Base-by-base conservation (phyloP, 2,888 invertebrate species). In the Drosophila antonietae region DNA sequence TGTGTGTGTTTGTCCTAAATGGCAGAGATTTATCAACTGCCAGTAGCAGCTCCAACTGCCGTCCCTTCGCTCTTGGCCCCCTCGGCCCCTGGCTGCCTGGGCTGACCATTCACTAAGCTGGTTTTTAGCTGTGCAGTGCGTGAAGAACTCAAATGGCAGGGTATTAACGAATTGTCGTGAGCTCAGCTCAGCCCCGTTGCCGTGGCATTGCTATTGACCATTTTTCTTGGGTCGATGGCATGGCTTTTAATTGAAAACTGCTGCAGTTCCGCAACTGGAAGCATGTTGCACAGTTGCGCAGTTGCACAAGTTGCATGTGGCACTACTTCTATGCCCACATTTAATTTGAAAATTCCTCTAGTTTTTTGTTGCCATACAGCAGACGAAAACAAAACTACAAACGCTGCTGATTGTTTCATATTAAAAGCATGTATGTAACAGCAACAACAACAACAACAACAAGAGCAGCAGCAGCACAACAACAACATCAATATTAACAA, bases 211-310 rank as follows among this genome's bases (percentile, higher is more conserved):
- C 41, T 55, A 68, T 72, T 72, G 81, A 63, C 80, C 81, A 90
- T 90, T 88, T 88, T 85, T 92, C 82, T 81, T 70, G 60, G 72
- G 75, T 88, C 85, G 72, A 65, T 80, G 80, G 71, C 77, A 80
- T 83, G 90, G 56, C 56, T 86, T 92, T 92, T 92, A 92, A 92
- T 92, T 92, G 91, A 90, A 92, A 92, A 92, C 89, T 91, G 85
- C 84, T 81, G 87, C 80, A 80, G 80, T 81, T 77, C 56, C 66
- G 62, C 41, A 55, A 55, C 28, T 67, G 57, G 57, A 55, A 44
- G 35, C 46, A 33, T 15, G 47, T 18, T 47, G 67, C 73, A 63
- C 44, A 18, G 65, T 55, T 47, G 67, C 73, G 43, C 44, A 18
- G 65, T 55, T 67, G 64, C 65, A 52, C 67, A 58, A 62, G 60